phyloP scores from a whole-genome alignment of 1,140 invertebrate genomes.

The Drosophila rhopaloa region DNA sequence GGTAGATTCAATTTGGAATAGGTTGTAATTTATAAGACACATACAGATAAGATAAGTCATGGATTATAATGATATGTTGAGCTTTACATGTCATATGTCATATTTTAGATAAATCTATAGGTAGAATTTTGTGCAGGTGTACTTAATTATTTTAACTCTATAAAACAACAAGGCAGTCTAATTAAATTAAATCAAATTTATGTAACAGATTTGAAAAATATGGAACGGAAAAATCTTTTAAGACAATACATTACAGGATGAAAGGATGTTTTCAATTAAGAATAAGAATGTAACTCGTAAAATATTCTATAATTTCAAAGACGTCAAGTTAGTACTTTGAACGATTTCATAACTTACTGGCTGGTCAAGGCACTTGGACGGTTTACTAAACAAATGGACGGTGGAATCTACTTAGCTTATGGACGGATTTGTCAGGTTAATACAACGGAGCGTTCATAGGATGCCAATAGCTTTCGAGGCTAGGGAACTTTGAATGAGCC shows the following conservation, averaged over 20 bases:
- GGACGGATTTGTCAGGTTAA: slow-evolving; percentile 28
- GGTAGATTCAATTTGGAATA: slow-evolving; percentile 14
- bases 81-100: neutral
- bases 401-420: slow-evolving; percentile 44
- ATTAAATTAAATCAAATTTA: too few relatives aligned
- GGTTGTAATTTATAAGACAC: neutral
- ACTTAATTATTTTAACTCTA: too few relatives aligned
- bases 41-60: neutral
- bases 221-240: too few relatives aligned
- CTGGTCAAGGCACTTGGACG: slow-evolving; percentile 57
- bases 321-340: neutral
- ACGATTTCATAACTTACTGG: neutral
- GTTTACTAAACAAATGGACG: slow-evolving; percentile 37
- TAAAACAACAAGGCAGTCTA: too few relatives aligned
- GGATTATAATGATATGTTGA: neutral
- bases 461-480: neutral
- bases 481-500: slow-evolving; percentile 26
- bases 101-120: too few relatives aligned
- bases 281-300: neutral
- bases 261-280: too few relatives aligned
- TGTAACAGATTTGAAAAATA: too few relatives aligned
- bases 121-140: too few relatives aligned
- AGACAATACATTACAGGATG: too few relatives aligned
- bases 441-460: slow-evolving; percentile 13
- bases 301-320: slow-evolving; percentile 15